phyloP scores from a whole-genome alignment of 2,797 vertebrate species.

The Oryzias sinensis region DNA sequence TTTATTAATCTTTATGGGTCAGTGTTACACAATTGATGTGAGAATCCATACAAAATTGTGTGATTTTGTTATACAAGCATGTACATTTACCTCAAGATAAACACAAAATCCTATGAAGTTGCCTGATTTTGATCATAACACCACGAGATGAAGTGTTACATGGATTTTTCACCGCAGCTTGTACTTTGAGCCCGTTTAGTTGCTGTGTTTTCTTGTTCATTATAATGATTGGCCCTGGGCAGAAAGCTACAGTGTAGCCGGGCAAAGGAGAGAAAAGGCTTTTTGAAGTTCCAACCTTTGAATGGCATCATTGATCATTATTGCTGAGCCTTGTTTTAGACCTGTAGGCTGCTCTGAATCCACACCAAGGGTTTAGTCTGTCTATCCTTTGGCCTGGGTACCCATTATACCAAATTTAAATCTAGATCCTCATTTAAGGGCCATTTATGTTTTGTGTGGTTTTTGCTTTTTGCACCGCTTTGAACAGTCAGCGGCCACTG shows the following conservation, averaged over 20 bases:
- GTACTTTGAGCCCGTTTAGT: slow-evolving; percentile 20
- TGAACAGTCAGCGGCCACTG: no score
- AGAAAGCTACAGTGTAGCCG: slow-evolving; percentile 51
- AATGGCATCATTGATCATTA: slow-evolving; percentile 47
- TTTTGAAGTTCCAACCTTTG: slow-evolving; percentile 65
- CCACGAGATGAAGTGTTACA: slow-evolving; percentile 3
- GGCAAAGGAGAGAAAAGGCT: slow-evolving; percentile 56
- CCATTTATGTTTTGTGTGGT: no score
- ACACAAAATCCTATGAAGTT: slow-evolving; percentile 14
- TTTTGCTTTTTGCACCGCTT: no score
- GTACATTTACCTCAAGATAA: background rate
- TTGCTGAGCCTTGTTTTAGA: slow-evolving; percentile 50
- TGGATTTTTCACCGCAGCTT: slow-evolving; percentile 18
- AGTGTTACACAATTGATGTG: no score
- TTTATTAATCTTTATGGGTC: no score
- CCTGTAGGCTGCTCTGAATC: slow-evolving; percentile 52
- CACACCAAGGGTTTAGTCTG: slow-evolving; percentile 31
- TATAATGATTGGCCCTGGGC: slow-evolving; percentile 61
- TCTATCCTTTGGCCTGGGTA: slow-evolving; percentile 16
- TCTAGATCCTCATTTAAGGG: slow-evolving; percentile 14
- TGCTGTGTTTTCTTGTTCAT: slow-evolving; percentile 46
- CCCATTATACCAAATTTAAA: slow-evolving; percentile 25
- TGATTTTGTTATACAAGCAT: no score
- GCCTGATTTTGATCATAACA: slow-evolving; percentile 11
- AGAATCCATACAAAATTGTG: background rate